Base-by-base conservation (phyloP, 1,140 invertebrate genomes). In the Drosophila sucinea region DNA sequence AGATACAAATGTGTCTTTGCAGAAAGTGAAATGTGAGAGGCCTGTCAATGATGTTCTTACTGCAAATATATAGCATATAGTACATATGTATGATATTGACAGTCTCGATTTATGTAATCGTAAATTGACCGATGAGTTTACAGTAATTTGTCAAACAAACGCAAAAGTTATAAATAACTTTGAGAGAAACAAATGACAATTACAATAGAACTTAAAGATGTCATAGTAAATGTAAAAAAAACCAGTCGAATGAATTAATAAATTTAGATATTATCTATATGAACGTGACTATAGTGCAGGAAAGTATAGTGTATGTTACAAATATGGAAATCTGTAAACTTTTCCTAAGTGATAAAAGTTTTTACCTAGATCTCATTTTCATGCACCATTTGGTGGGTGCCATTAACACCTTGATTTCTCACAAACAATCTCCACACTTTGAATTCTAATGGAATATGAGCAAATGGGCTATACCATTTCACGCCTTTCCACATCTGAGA, bases 1-100 rank as follows among this genome's bases (percentile, higher is more conserved):
- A 77, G 73, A 84, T 60, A 84, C 58, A 38, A 65, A 32, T 10
- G 35, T 79, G 67, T 81, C 74, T 62, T 47, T 56, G 58, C 64
- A 51, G 68, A 79, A 75, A 70, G 71, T 79, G 69, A 86, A 78
- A 75, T 56, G 70, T 65, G 44, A 40, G 33, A 40, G 33, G n/a
- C 57, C 60, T 40, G 71, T 77, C 66, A 63, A 41, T 69, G 25
- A 33, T 35, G 33, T 23, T 35, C 51, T 35, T 55, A 54, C 29
- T 30, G 38, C 11, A 47, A 41, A 32, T 62, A 56, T 38, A 30
- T 66, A 32, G 7, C 64, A 29, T 54, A 54, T 57, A 29, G n/a
- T n/a, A 29, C 23, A 7, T 38, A 63, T 51, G 32, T 55, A 58
- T 54, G 51, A 61, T n/a, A 51, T 38, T 33, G 11, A 29, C 44